These are phyloP conservation scores for Calyptommatus sinebrachiatus DNA, from an alignment of 2,113 vertebrate genomes.

Conservation along the genomic window DNA sequence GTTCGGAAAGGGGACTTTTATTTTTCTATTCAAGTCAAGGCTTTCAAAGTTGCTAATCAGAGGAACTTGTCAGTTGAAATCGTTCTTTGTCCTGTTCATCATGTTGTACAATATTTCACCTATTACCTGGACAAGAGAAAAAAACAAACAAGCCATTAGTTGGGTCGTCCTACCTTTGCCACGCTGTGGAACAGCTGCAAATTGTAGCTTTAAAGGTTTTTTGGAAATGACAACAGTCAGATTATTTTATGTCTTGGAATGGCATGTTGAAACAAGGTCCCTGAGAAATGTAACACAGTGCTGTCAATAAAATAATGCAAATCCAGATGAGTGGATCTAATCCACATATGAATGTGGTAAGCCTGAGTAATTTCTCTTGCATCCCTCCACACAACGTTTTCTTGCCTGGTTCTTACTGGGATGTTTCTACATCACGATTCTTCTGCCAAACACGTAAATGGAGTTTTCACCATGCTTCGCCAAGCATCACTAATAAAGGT, in stretches of 20 bases:
- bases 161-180: neutral
- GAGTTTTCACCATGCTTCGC: no score
- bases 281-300: slow-evolving; percentile 30
- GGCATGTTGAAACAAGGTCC: slow-evolving; percentile 33
- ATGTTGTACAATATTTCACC: slow-evolving; percentile 35
- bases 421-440: no score
- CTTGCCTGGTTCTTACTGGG: no score
- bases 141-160: neutral
- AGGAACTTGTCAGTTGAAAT: slow-evolving; percentile 50
- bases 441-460: no score
- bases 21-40: slow-evolving; percentile 37
- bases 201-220: slow-evolving; percentile 13
- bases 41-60: slow-evolving; percentile 39
- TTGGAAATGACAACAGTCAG: neutral
- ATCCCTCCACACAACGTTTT: no score
- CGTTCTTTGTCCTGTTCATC: slow-evolving; percentile 35
- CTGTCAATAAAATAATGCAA: neutral
- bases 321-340: neutral
- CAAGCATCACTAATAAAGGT: no score
- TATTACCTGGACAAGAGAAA: slow-evolving; percentile 20
- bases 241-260: slow-evolving; percentile 47
- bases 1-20: slow-evolving; percentile 33
- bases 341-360: no score
- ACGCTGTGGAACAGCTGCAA: neutral
- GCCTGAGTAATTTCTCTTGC: no score